phyloP scores from a whole-genome alignment of 2,113 vertebrate species.

The Mastomys coucha region DNA sequence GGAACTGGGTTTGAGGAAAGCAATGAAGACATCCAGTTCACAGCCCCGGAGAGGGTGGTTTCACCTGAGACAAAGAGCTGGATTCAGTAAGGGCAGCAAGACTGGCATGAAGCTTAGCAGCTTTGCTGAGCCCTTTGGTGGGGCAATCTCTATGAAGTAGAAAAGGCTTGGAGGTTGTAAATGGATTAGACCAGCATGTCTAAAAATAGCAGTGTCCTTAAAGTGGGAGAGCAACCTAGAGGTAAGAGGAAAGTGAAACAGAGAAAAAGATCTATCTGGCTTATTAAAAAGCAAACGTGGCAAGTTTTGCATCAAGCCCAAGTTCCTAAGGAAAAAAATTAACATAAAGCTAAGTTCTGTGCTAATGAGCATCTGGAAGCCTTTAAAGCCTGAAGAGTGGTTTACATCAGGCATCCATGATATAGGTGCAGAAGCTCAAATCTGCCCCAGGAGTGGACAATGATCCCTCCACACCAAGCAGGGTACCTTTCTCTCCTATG shows the following conservation, averaged over 20 bases:
- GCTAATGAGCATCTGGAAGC: not conserved
- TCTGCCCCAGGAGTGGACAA: not conserved
- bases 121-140: not conserved
- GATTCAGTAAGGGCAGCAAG: not conserved
- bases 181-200: not conserved
- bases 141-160: not conserved
- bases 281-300: not conserved
- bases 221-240: not conserved
- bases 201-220: not conserved
- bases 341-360: not conserved
- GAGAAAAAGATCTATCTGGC: not conserved
- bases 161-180: not conserved
- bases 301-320: not conserved
- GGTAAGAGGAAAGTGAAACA: not conserved
- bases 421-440: not conserved
- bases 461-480: not conserved
- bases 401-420: not conserved
- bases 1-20: not conserved
- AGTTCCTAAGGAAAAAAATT: not conserved
- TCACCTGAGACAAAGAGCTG: not conserved
- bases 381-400: not conserved
- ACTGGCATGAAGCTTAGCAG: not conserved
- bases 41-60: not conserved
- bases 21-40: not conserved
- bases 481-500: not conserved